A percentile compares a stretch with the other conserved stretches of the same genome.
phyloP scores from a whole-genome alignment of 2,113 vertebrate species.

The Neodon shergylaensis region DNA sequence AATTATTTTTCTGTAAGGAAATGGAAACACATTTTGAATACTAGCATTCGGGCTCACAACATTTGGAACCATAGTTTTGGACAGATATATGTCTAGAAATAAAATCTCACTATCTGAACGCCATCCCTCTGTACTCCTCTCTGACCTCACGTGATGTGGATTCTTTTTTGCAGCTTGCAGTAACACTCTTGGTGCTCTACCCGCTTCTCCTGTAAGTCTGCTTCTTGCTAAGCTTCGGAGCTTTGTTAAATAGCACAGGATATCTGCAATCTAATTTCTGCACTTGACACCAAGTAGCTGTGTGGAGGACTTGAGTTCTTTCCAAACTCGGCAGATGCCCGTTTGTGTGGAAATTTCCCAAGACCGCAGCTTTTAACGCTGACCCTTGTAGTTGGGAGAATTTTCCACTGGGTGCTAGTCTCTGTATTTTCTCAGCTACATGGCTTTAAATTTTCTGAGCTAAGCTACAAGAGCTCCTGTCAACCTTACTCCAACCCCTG shows the following conservation, averaged over 20 bases:
- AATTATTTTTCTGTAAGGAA: background rate
- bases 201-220: background rate
- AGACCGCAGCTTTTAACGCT: background rate
- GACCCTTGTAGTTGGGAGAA: background rate
- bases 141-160: background rate
- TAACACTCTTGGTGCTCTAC: background rate
- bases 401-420: background rate
- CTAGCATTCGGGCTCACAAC: background rate
- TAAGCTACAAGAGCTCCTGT: background rate
- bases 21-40: background rate
- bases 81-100: background rate
- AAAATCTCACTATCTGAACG: background rate
- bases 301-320: background rate
- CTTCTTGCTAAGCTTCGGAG: background rate
- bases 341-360: slow-evolving; percentile 10
- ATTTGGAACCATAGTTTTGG: background rate
- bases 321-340: slow-evolving; percentile 1
- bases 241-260: background rate
- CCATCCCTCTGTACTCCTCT: background rate
- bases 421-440: background rate
- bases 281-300: background rate
- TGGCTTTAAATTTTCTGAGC: background rate
- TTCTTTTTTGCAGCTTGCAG: background rate
- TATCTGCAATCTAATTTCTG: background rate
- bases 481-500: background rate